Evolutionary conservation across 2,888 invertebrate genomes (phyloP), one percentile per base, ranked within the genome.

Genomic region (Augochlorella aurata): DNA sequence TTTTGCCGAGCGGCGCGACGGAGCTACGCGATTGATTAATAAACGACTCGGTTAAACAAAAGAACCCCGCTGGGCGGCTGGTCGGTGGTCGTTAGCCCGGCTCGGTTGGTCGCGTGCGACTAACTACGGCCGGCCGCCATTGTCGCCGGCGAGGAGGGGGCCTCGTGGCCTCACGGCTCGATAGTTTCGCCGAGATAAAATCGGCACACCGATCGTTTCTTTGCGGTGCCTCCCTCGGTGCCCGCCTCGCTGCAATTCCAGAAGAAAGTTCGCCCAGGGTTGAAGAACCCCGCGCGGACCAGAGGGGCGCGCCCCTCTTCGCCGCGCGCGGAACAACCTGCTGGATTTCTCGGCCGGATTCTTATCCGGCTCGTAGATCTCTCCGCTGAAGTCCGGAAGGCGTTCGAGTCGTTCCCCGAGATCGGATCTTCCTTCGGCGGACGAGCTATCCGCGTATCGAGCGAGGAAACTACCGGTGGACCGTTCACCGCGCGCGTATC

Each of bases 41-140:
- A 88, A 85, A 87, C 79, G 86, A 47, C 63, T 71, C 76, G 75
- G 79, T 86, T 86, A 87, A 81, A 88, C 86, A 87, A 88, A 85
- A 83, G 88, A 77, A 79, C 68, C 87, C 87, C 67, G 87, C 88
- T 78, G 86, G 14, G 86, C 58, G 58, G 66, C 18, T 45, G 58
- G 5, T 18, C 14, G 63, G 54, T 14, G 77, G 81, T 73, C n/a
- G 77, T 83, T 74, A 73, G 71, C 52, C 63, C 24, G 45, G 63
- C 52, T 66, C 49, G 49, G 61, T 75, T 76, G 72, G 79, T 78
- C 86, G 81, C 83, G 86, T 85, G 88, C 85, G 83, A 68, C 38
- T 81, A 78, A 81, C 74, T 68, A 61, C 72, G 44, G n/a, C 47
- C 49, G 65, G 73, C 45, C 67, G 79, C 83, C 83, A 79, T 82